Conservation (phyloP, 2,797 vertebrate genomes). For the Uromys caudimaculatus region DNA sequence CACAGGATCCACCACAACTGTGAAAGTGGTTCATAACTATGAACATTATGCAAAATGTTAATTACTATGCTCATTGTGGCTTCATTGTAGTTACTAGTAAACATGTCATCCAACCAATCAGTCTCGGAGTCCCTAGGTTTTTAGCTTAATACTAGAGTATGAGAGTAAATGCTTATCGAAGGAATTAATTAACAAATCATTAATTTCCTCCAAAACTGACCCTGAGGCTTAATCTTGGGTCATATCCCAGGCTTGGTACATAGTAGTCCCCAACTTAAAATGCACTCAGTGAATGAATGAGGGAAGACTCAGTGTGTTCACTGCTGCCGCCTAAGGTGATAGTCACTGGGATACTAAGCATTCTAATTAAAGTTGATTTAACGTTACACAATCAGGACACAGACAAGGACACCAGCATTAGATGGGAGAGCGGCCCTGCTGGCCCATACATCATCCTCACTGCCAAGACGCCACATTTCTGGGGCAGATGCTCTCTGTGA, state of each 20-base stretch:
- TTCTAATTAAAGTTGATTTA: neutral
- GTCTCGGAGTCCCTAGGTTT: constrained; percentile 1
- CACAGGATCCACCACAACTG: neutral
- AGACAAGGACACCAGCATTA: neutral
- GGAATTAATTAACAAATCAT: constrained; percentile 10
- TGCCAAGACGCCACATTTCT: neutral
- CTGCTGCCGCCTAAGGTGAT: neutral
- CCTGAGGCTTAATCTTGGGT: constrained; percentile 11
- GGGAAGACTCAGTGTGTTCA: neutral
- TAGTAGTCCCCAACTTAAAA: neutral
- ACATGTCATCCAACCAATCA: neutral
- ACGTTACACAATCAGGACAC: neutral
- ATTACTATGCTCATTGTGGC: neutral
- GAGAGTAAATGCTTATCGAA: constrained; percentile 17
- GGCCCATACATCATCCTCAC: neutral
- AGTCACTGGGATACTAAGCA: neutral
- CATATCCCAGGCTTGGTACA: neutral
- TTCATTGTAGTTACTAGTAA: neutral
- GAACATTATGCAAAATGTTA: neutral
- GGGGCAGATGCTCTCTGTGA: neutral
- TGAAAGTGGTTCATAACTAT: neutral
- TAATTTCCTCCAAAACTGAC: constrained; percentile 6
- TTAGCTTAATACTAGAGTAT: neutral
- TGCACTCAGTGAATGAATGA: neutral
- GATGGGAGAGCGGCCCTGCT: neutral